Evolutionary conservation across 2,888 invertebrate species (phyloP), one percentile per base, ranked within the genome.

Genomic region (Nipponacmea schrenckii): DNA sequence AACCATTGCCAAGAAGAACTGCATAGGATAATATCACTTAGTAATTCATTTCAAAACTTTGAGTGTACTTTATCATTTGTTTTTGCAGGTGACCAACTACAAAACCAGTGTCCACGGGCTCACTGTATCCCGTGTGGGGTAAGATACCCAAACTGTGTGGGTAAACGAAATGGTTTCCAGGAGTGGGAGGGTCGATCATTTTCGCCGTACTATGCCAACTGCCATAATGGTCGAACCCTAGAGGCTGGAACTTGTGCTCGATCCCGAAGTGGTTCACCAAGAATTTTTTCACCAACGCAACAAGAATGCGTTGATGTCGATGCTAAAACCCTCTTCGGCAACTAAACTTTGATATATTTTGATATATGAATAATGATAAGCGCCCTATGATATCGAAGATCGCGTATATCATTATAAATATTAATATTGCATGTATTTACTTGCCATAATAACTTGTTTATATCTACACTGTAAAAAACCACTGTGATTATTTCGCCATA

Each of bases 21-120:
- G n/a, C n/a, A n/a, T n/a, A n/a, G n/a, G n/a, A n/a, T n/a, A n/a
- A n/a, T n/a, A n/a, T n/a, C n/a, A n/a, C n/a, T n/a, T n/a, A n/a
- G n/a, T n/a, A n/a, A n/a, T n/a, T n/a, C n/a, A n/a, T n/a, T n/a
- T n/a, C n/a, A n/a, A n/a, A n/a, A n/a, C n/a, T n/a, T n/a, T n/a
- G n/a, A n/a, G n/a, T n/a, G n/a, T n/a, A n/a, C n/a, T 39, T 39
- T 39, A 1, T 5, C 4, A 24, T 56, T 56, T 50, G 17, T 14
- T 56, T 56, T 56, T 56, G 20, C 3, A 56, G 56, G 56, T 24
- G 56, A 56, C 10, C 56, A 56, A 14, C 15, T 10, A 24, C 8
- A 24, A 56, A 56, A 56, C 14, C 56, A 56, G 56, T 56, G 56
- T 56, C 12, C 56, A 24, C 56, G 56, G 20, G 56, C 56, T 56